Evolutionary conservation across 2,888 invertebrate genomes (phyloP).

Genomic region (Yponomeuta malinellus): DNA sequence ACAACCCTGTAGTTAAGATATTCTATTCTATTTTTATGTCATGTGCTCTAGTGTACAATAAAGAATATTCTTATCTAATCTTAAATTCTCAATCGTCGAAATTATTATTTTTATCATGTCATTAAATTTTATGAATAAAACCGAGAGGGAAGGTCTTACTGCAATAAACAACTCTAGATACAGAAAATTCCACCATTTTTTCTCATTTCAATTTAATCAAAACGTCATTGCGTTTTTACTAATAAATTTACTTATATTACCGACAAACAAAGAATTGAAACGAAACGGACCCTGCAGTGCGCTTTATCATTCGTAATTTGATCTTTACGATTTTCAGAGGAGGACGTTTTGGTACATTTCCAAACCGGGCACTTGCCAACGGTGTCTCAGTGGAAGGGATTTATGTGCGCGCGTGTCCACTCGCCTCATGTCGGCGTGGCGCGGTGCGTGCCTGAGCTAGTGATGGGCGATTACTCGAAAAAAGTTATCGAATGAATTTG

Average conservation of each 20-base stretch:
- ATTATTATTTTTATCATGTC: no score
- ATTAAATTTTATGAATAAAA: no score
- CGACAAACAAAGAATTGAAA: not conserved
- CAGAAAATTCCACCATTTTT: no score
- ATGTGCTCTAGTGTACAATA: no score
- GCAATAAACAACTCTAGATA: no score
- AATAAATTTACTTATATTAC: not conserved
- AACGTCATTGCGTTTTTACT: not conserved
- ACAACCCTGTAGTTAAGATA: no score
- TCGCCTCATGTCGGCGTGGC: constrained; percentile 28
- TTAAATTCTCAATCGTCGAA: no score
- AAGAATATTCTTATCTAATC: no score
- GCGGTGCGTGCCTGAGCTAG: not conserved
- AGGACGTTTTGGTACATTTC: constrained; percentile 63
- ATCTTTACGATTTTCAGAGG: constrained; percentile 52
- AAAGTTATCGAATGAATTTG: no score
- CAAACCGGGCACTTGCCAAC: constrained; percentile 58
- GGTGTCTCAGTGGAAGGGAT: constrained; percentile 42
- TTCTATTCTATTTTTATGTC: no score
- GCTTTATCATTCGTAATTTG: constrained; percentile 47
- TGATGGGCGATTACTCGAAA: not conserved
- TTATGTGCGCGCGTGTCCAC: constrained; percentile 45
- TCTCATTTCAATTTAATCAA: not conserved
- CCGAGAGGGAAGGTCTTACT: no score
- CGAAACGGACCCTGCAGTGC: constrained; percentile 29